phyloP scores from a whole-genome alignment of 2,888 invertebrate genomes.

The Eilema griseolum region DNA sequence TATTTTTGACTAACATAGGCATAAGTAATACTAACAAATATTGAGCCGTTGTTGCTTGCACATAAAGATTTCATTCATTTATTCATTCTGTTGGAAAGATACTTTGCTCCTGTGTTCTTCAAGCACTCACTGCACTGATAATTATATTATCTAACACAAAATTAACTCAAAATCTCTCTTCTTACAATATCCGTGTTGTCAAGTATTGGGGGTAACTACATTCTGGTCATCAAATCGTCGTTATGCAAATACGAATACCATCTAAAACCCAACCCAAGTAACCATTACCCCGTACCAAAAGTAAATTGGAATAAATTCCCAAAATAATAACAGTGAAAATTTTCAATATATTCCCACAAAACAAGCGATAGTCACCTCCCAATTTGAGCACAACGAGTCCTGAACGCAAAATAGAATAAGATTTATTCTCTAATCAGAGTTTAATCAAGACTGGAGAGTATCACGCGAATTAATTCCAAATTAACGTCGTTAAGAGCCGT shows the following conservation, averaged over 20 bases:
- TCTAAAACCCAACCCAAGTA: background rate
- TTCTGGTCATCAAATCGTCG: background rate
- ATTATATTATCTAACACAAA: no score
- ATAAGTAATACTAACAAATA: no score
- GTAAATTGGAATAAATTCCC: slow-evolving; percentile 10
- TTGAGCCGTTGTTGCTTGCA: no score
- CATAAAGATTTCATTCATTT: no score
- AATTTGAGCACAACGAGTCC: slow-evolving; percentile 44
- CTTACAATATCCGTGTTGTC: no score
- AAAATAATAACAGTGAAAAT: slow-evolving; percentile 17
- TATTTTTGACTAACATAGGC: no score
- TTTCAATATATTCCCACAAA: slow-evolving; percentile 24
- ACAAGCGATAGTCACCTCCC: slow-evolving; percentile 22
- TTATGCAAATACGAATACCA: background rate
- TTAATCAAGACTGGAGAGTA: slow-evolving; percentile 77
- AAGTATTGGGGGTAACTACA: background rate
- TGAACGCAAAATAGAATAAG: slow-evolving; percentile 59
- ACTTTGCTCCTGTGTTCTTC: no score
- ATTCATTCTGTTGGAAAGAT: no score
- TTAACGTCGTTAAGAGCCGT: slow-evolving; percentile 72
- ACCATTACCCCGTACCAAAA: background rate
- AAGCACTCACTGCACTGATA: no score
- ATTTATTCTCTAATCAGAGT: slow-evolving; percentile 78
- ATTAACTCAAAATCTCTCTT: no score
- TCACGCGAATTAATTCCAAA: slow-evolving; percentile 79